Evolutionary conservation across 2,113 vertebrate species (phyloP).

Genomic region (Nothocercus nigrocapillus): DNA sequence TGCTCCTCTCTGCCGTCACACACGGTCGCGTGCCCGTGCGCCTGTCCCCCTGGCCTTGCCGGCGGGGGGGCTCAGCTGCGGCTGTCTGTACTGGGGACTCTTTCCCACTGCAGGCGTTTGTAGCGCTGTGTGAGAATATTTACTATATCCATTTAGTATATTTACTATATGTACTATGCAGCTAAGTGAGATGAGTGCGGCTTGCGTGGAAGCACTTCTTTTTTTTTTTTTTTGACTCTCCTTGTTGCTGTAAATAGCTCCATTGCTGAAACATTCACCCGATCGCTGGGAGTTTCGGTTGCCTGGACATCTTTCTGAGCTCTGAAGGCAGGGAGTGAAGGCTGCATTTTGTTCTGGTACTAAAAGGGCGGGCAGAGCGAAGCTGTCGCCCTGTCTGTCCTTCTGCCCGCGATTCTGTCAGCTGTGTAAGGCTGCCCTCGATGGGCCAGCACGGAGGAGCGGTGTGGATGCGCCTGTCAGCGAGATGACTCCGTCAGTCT

Average conservation of each 20-base stretch:
- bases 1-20: not conserved
- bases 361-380: not conserved
- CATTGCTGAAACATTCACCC: not conserved
- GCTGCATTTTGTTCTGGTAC: not conserved
- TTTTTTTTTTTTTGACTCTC: not conserved
- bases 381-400: not conserved
- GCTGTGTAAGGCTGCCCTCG: not conserved
- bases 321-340: not conserved
- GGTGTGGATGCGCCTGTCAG: not conserved
- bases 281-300: not conserved
- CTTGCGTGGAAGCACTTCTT: not conserved
- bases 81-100: not conserved
- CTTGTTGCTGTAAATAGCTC: not conserved
- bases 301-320: not conserved
- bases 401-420: not conserved
- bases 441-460: constrained; percentile 41
- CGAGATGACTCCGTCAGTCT: not conserved
- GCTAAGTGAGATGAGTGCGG: rapidly evolving
- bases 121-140: not conserved
- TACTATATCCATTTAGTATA: not conserved
- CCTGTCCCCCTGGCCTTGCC: not conserved
- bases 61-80: not conserved
- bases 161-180: not conserved
- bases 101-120: not conserved
- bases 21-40: rapidly evolving